Evolutionary conservation across 2,888 invertebrate species (phyloP), one percentile per base, ranked within the genome.

Genomic region (Polyommatus icarus): DNA sequence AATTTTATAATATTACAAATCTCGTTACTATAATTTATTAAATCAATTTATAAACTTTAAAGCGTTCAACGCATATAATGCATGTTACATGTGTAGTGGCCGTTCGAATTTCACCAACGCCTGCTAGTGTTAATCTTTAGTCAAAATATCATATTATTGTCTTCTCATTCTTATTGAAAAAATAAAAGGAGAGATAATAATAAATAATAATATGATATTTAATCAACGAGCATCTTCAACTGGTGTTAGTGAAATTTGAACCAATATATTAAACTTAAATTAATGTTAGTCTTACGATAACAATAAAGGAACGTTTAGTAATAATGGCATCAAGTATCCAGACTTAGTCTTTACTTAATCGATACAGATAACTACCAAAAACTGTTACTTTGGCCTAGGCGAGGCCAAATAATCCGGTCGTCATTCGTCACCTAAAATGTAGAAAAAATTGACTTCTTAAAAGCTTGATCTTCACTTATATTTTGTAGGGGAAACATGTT

Each of bases 251-350:
- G 7, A 20, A 59, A 20, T 20, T n/a, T 20, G 20, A 59, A 59
- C 59, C 59, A 20, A 10, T 46, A 46, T 10, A 10, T 67, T 7
- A 67, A 67, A 67, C 29, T 67, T 24, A 67, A 67, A 67, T 12
- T 67, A 18, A 67, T 67, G 67, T 67, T 67, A 67, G 29, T 67
- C 67, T 67, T 67, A 67, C 15, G 20, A 61, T 61, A 20, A 67
- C 29, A 29, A 67, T 29, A 67, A 67, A 67, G 67, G 67, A 67
- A 67, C 67, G 67, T 67, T 67, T 67, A 32, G 29, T 67, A 15
- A 67, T 29, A 67, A 67, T 67, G 67, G 67, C 67, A 67, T 67
- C 29, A 29, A 67, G 29, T 67, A 67, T 32, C 6, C 32, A 67
- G 67, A 67, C 67, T 67, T 29, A 15, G 29, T 67, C 67, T 67